These are phyloP conservation scores for Schizaphis graminum DNA, from an alignment of 2,888 invertebrate species.

Conservation along the genomic window DNA sequence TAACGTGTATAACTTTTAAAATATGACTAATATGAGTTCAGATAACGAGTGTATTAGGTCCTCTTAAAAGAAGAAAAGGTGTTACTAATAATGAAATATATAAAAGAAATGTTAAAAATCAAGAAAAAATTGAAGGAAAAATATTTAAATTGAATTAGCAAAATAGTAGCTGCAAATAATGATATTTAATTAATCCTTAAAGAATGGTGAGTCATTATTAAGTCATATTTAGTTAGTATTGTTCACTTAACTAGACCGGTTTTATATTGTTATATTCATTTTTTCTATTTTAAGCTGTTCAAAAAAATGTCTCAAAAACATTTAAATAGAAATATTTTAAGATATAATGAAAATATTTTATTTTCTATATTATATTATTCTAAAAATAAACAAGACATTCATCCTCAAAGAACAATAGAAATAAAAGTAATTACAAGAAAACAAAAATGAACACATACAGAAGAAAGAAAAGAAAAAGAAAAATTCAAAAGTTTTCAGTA, in stretches of 20 bases:
- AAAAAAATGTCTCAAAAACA: slow-evolving; percentile 16
- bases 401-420: background rate
- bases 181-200: background rate
- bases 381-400: slow-evolving; percentile 22
- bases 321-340: slow-evolving; percentile 15
- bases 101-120: slow-evolving; percentile 22
- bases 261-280: background rate
- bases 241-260: background rate
- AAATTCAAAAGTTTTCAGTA: slow-evolving; percentile 30
- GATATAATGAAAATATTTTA: slow-evolving; percentile 35
- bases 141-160: slow-evolving; percentile 25
- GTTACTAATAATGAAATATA: slow-evolving; percentile 15
- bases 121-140: slow-evolving; percentile 33
- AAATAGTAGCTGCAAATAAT: slow-evolving; percentile 30
- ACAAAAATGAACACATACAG: background rate
- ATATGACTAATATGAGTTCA: background rate
- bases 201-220: background rate
- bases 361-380: no score
- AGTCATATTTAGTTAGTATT: background rate
- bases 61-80: slow-evolving; percentile 20
- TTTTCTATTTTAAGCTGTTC: background rate
- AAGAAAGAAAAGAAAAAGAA: background rate
- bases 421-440: slow-evolving; percentile 28
- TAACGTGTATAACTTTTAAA: no score
- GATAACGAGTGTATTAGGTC: background rate